Base-by-base conservation (phyloP, 2,888 invertebrate species). In the Nomada fucata region DNA sequence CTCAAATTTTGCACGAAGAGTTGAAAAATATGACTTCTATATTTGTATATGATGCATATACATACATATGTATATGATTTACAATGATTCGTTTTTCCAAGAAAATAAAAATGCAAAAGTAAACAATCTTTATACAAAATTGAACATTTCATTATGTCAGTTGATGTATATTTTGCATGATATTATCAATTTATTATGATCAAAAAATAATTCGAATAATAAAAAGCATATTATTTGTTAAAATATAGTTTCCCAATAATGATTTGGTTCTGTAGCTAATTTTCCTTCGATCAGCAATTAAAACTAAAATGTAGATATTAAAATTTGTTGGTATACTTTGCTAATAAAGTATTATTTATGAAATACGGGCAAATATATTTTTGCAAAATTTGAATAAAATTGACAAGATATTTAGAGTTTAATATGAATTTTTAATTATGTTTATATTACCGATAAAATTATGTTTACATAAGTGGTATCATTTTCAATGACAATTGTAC, bases 341-440 rank as follows among this genome's bases (percentile, higher is more conserved):
- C 52, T 53, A 15, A 7, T 53, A n/a, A n/a, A n/a, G 18, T 47
- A 52, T 70, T 60, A 50, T 4, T 36, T 53, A 57, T 36, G 5
- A 72, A 72, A 60, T 55, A 44, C 13, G 60, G 4, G 20, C 13
- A 57, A 65, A 23, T 23, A 75, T 36, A 53, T 53, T 72, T 72
- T 63, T 82, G 74, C 77, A 82, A 82, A 83, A 83, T 82, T 67
- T 83, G 82, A 77, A 60, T 57, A 77, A 82, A 74, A 82, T 61
- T 74, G 67, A 82, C 60, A 4, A 29, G 47, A 64, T 23, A 68
- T n/a, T 70, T 4, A 11, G 55, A 75, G 71, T 71, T 75, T 53
- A 55, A 47, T 47, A 57, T 29, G 44, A 61, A 73, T 63, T 15
- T 23, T 50, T 59, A 23, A n/a, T 53, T 47, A 42, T 47, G 26